A percentile compares a stretch with the other conserved stretches of the same genome.
Conservation (phyloP, 2,797 vertebrate species). For the Neosalanx taihuensis region DNA sequence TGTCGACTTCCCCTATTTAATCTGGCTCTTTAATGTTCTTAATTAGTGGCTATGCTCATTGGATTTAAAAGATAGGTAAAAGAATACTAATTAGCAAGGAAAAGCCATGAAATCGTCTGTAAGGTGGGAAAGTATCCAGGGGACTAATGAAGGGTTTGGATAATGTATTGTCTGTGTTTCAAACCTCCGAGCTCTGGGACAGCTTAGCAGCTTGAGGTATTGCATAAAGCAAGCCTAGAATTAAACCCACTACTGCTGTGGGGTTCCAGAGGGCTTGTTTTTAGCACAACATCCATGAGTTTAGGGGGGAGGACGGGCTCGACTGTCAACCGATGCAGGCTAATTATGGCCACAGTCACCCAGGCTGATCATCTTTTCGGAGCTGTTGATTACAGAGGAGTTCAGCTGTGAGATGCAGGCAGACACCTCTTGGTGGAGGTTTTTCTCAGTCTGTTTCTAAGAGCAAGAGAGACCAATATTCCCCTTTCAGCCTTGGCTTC, state of each 20-base stretch:
- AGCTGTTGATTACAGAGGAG: slow-evolving; percentile 1
- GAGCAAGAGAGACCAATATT: neutral
- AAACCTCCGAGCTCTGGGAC: slow-evolving; percentile 21
- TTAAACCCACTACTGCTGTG: neutral
- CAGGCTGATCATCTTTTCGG: neutral
- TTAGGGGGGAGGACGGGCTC: neutral
- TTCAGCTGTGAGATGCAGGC: slow-evolving; percentile 8
- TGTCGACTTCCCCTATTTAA: slow-evolving; percentile 40
- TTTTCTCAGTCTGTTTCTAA: neutral
- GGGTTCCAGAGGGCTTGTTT: neutral
- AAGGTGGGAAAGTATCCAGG: slow-evolving; percentile 52
- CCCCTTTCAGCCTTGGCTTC: neutral
- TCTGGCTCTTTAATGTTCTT: slow-evolving; percentile 52
- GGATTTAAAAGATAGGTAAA: slow-evolving; percentile 58
- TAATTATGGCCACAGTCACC: neutral
- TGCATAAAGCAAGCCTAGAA: slow-evolving; percentile 34
- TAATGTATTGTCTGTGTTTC: slow-evolving; percentile 36
- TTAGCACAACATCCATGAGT: neutral
- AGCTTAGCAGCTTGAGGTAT: slow-evolving; percentile 42
- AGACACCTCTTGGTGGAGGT: neutral
- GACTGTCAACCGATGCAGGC: neutral
- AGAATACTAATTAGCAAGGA: slow-evolving; percentile 65
- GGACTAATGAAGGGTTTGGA: slow-evolving; percentile 61
- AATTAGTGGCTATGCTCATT: slow-evolving; percentile 55
- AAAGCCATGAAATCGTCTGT: slow-evolving; percentile 49